Base-by-base conservation (phyloP, 2,888 invertebrate species). In the Anaspis maculata region DNA sequence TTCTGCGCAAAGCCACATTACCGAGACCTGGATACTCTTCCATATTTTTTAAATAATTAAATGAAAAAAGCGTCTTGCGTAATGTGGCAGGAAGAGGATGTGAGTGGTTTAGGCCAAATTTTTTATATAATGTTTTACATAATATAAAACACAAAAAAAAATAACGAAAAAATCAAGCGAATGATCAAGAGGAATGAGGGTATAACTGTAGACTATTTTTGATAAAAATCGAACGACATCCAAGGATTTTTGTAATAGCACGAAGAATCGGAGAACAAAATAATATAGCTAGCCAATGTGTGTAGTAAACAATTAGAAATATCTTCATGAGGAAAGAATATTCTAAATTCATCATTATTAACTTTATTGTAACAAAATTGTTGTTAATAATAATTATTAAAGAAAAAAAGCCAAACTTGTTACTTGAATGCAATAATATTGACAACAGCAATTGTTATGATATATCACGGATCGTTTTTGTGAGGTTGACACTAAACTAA, bases 371-470 rank as follows among this genome's bases (percentile, higher is more conserved):
- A 10, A 25, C 10, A 25, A 25, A 25, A 25, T 12, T n/a, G n/a
- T n/a, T n/a, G n/a, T n/a, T 6, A 25, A n/a, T 6, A 25, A 25
- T 4, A 25, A 25, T 33, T 36, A 46, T 44, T 47, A 32, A 39
- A 49, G 41, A 39, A 36, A 39, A 38, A 39, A 54, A 51, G 48
- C 51, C 51, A 50, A 51, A 52, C n/a, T 51, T 54, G 53, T 55
- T 54, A 52, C 44, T 48, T n/a, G n/a, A 47, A 55, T 52, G 52
- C 51, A 57, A 57, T 57, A 53, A 54, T 51, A 48, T 53, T 47
- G 42, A 54, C 54, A n/a, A n/a, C n/a, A 51, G 58, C 55, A 58
- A 53, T 56, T 58, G 58, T 58, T 58, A 56, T 50, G 42, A 39
- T 45, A 52, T 54, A 53, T 58, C 56, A 52, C 53, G 44, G 49